These are phyloP conservation scores for Notothenia coriiceps DNA, from an alignment of 2,113 vertebrate species.

Conservation along the genomic window DNA sequence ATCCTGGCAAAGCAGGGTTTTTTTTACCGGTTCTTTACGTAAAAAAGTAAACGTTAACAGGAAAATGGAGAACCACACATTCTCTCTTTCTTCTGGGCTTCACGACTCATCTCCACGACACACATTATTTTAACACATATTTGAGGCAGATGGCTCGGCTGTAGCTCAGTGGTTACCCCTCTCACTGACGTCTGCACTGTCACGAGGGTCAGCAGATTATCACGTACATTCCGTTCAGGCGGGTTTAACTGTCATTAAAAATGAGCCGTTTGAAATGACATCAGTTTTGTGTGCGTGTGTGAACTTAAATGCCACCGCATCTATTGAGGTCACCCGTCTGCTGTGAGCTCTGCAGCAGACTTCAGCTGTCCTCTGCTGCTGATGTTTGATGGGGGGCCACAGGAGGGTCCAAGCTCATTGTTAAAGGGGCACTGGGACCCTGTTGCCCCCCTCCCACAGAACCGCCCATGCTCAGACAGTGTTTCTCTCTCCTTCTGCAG, in stretches of 20 bases:
- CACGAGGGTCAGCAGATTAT: neutral
- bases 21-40: too few species aligned
- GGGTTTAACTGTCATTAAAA: conserved; percentile 18
- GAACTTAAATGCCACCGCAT: conserved; percentile 47
- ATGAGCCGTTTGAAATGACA: conserved; percentile 52
- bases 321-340: conserved; percentile 38
- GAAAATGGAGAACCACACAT: too few species aligned
- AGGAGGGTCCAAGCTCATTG: too few species aligned
- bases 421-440: too few species aligned
- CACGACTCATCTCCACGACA: neutral
- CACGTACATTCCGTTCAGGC: neutral
- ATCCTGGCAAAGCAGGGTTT: too few species aligned
- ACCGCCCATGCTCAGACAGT: neutral
- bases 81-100: too few species aligned
- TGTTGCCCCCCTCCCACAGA: too few species aligned
- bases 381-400: too few species aligned
- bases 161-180: neutral
- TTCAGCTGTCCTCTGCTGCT: neutral
- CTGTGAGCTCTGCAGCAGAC: conserved; percentile 8
- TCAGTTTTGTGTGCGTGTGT: neutral
- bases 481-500: conserved; percentile 77
- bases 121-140: neutral
- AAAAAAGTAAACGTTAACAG: too few species aligned
- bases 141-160: neutral
- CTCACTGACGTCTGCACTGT: conserved; percentile 14